Conservation (phyloP, 2,888 invertebrate genomes). For the Icerya purchasi region DNA sequence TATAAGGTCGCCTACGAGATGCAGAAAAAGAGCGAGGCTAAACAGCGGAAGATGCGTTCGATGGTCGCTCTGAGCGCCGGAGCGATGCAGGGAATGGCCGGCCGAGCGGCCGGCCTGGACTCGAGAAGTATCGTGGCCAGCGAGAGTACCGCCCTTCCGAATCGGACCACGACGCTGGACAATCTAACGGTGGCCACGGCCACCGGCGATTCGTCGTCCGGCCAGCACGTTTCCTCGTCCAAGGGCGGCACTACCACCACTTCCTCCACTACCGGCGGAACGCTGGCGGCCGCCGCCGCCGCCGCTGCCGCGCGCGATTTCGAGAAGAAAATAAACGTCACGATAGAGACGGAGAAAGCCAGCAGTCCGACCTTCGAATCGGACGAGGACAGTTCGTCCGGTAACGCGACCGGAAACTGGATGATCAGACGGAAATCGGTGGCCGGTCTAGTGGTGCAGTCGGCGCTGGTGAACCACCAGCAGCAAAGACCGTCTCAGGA, state of each 20-base stretch:
- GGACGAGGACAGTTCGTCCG: constrained; percentile 47
- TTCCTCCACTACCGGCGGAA: constrained; percentile 13
- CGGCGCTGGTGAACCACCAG: constrained; percentile 14
- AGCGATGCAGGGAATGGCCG: constrained; percentile 77
- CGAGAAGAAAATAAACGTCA: not conserved
- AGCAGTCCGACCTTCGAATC: constrained; percentile 88
- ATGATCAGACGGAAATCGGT: constrained; percentile 21
- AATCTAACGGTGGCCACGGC: constrained; percentile 17
- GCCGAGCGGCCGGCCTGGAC: constrained; percentile 65
- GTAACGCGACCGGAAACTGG: constrained; percentile 20
- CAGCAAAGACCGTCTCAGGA: not conserved
- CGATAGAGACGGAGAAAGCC: constrained; percentile 40
- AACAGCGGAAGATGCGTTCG: constrained; percentile 84
- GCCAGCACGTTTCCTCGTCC: constrained; percentile 21
- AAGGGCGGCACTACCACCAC: constrained; percentile 35
- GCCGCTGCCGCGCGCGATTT: not conserved
- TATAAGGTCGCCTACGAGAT: constrained; percentile 93
- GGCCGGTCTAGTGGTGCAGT: constrained; percentile 43
- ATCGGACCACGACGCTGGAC: constrained; percentile 11
- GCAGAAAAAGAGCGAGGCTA: constrained; percentile 91
- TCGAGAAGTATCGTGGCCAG: constrained; percentile 20
- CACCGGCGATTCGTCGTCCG: constrained; percentile 22
- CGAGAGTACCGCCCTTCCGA: constrained; percentile 16
- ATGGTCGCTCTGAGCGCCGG: constrained; percentile 81
- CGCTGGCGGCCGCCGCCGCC: constrained; percentile 22